A percentile compares a stretch with the other conserved stretches of the same genome.
Conservation (phyloP, 2,797 vertebrate species). For the Hylomyscus alleni region DNA sequence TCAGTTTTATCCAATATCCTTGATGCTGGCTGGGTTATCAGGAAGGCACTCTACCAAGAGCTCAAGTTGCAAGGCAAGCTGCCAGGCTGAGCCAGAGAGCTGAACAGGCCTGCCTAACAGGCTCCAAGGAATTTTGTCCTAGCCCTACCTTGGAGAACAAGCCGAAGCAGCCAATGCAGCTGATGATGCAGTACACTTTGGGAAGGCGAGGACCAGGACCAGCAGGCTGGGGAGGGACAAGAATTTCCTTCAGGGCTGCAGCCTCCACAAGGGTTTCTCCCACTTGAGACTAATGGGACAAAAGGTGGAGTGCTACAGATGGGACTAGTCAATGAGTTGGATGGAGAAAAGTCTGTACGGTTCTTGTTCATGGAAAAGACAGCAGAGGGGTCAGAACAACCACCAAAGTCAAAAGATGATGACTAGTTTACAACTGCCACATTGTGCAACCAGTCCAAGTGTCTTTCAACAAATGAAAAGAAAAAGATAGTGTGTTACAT, state of each 20-base stretch:
- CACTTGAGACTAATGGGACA: neutral
- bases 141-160: conserved; percentile 95
- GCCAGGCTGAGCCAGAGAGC: neutral
- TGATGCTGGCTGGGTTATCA: neutral
- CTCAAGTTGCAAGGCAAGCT: neutral
- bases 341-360: neutral
- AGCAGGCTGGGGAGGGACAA: conserved; percentile 89
- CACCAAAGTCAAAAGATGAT: neutral
- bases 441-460: neutral
- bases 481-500: no score
- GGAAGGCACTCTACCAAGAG: neutral
- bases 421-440: neutral
- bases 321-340: no score
- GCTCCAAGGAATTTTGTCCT: conserved; percentile 15
- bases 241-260: conserved; percentile 9
- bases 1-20: neutral
- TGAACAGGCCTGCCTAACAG: conserved; percentile 56
- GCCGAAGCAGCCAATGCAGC: conserved; percentile 95
- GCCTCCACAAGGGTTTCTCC: neutral
- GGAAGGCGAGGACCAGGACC: conserved; percentile 94
- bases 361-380: neutral
- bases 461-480: neutral
- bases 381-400: neutral
- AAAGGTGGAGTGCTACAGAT: neutral
- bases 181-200: conserved; percentile 98